Evolutionary conservation across 2,888 invertebrate species (phyloP).

Genomic region (Acrobasis consociella): DNA sequence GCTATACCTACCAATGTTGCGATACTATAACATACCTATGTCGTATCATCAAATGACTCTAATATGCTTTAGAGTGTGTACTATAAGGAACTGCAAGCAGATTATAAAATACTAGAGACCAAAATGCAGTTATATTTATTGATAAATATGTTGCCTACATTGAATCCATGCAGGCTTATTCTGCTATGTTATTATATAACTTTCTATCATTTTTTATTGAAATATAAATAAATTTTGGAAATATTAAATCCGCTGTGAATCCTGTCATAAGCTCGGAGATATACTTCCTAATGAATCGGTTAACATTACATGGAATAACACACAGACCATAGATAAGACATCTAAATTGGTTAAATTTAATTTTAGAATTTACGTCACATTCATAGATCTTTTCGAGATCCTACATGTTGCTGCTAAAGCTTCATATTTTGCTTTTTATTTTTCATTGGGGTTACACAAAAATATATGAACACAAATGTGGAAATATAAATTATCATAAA

Average conservation of each 20-base stretch:
- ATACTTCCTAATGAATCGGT: constrained; percentile 53
- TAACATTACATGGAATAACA: constrained; percentile 68
- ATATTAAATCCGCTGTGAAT: constrained; percentile 44
- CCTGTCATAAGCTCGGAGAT: constrained; percentile 74
- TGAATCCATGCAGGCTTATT: constrained; percentile 28
- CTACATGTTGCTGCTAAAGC: not conserved
- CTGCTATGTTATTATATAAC: constrained; percentile 39
- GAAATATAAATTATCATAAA: not conserved
- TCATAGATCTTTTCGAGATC: not conserved
- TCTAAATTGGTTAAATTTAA: constrained; percentile 4
- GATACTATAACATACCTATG: constrained; percentile 7
- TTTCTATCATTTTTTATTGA: constrained; percentile 70
- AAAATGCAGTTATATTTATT: constrained; percentile 30
- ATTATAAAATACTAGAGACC: constrained; percentile 25
- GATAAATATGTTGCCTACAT: constrained; percentile 27
- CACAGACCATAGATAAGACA: constrained; percentile 45
- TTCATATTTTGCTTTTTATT: not conserved
- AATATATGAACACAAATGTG: not conserved
- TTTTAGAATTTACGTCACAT: not conserved
- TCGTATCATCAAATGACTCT: constrained; percentile 14
- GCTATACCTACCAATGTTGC: constrained; percentile 5
- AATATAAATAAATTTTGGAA: constrained; percentile 70
- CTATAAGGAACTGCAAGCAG: constrained; percentile 9
- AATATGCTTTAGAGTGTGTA: constrained; percentile 13
- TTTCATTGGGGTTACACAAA: not conserved